Evolutionary conservation across 2,113 vertebrate species (phyloP).

Genomic region (Hydrochoerus hydrochaeris): DNA sequence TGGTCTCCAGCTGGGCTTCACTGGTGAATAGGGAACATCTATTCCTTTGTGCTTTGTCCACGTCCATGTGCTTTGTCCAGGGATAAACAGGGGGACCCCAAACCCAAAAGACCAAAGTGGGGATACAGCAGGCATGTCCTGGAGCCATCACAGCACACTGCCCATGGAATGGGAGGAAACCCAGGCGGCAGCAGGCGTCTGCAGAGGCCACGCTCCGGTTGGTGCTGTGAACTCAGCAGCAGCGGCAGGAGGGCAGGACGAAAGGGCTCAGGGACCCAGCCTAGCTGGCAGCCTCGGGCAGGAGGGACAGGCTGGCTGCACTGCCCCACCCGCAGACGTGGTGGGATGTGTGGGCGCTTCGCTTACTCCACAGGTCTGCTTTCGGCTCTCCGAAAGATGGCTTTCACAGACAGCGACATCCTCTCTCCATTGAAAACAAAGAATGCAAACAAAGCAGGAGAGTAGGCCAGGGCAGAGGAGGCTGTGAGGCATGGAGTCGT

Average conservation of each 20-base stretch:
- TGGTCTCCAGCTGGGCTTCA: neutral
- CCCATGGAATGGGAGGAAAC: accelerated
- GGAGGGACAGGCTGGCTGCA: neutral
- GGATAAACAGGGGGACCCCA: neutral
- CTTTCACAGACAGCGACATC: neutral
- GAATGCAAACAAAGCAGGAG: neutral
- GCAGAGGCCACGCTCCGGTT: neutral
- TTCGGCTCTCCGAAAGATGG: neutral
- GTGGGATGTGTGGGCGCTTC: accelerated
- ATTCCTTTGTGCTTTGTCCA: neutral
- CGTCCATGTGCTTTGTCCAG: neutral
- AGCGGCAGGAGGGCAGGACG: neutral
- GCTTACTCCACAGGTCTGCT: accelerated
- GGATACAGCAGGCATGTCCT: neutral
- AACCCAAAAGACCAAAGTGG: neutral
- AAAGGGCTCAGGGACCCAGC: too few species aligned
- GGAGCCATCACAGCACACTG: neutral
- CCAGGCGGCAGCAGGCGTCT: neutral
- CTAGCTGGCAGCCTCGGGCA: accelerated
- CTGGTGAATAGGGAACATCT: neutral
- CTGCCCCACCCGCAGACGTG: neutral
- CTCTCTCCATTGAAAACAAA: neutral
- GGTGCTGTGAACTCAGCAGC: neutral
- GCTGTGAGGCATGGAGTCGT: too few species aligned
- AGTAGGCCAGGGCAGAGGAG: neutral